A percentile compares a stretch with the other conserved stretches of the same genome.
Conservation (phyloP, 2,888 invertebrate species). For the Lasioglossum figueresi region DNA sequence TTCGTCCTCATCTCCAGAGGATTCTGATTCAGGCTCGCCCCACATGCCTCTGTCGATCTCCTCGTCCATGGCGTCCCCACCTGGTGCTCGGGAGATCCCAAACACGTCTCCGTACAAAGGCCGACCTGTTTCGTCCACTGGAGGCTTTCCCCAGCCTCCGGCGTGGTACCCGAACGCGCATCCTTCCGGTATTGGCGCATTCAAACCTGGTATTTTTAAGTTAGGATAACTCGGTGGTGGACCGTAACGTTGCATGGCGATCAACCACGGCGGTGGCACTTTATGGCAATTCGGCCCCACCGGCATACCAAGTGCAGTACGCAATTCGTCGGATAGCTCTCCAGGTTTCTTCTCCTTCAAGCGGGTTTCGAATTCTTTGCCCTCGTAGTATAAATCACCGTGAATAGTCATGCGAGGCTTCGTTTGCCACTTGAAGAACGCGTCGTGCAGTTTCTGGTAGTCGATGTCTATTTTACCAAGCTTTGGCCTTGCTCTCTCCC, state of each 20-base stretch:
- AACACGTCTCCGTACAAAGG: conserved; percentile 99
- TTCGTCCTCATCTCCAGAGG: conserved; percentile 87
- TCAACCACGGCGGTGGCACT: conserved; percentile 97
- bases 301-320: conserved; percentile 99
- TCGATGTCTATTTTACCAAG: conserved; percentile 99
- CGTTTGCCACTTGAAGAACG: conserved; percentile 99
- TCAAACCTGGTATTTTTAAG: conserved; percentile 98
- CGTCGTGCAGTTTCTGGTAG: conserved; percentile 99
- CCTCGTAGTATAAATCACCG: conserved; percentile 99
- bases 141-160: conserved; percentile 99
- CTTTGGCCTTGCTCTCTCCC: conserved; percentile 98
- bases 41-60: conserved; percentile 97
- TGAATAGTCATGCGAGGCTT: conserved; percentile 99
- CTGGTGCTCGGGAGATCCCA: conserved; percentile 90
- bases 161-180: conserved; percentile 99
- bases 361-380: conserved; percentile 99
- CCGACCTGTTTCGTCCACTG: conserved; percentile 98
- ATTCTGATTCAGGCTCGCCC: conserved; percentile 93
- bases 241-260: conserved; percentile 99
- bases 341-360: conserved; percentile 99
- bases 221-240: conserved; percentile 99
- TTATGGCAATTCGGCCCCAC: conserved; percentile 96
- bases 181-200: conserved; percentile 98
- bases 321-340: conserved; percentile 96
- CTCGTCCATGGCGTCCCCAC: conserved; percentile 90